Conservation (phyloP, 92 coral and sea anemone genomes). For the Zoanthus solanderi region DNA sequence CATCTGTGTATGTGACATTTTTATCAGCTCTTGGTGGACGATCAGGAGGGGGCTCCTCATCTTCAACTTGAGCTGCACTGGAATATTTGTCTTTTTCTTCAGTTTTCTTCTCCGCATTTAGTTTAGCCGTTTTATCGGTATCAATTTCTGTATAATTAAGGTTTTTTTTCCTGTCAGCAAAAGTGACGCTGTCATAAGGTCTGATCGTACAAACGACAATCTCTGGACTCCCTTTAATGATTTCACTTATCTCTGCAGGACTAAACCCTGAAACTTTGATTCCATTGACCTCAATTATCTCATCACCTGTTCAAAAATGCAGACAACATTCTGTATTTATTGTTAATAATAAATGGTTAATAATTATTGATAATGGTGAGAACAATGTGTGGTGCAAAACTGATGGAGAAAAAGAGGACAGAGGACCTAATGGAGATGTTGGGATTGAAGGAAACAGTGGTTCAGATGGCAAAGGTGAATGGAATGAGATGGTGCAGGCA, state of each 20-base stretch:
- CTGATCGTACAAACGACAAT: conserved; percentile 90
- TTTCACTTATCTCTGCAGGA: conserved; percentile 88
- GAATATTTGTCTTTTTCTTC: background rate
- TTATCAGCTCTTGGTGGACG: background rate
- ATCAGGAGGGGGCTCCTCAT: conserved; percentile 13
- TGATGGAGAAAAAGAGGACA: too few relatives aligned
- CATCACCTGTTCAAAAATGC: conserved; percentile 72
- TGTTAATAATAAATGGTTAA: background rate
- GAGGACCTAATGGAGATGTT: too few relatives aligned
- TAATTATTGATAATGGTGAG: background rate
- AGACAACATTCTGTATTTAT: background rate
- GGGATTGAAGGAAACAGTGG: too few relatives aligned
- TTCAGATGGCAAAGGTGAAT: too few relatives aligned
- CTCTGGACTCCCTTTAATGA: conserved; percentile 87
- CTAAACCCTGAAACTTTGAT: conserved; percentile 83
- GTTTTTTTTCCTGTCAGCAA: conserved; percentile 13
- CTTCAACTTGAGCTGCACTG: background rate
- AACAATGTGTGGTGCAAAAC: too few relatives aligned
- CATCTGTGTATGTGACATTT: background rate
- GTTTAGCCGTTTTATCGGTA: conserved; percentile 49
- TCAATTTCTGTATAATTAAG: conserved; percentile 57
- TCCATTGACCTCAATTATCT: conserved; percentile 95
- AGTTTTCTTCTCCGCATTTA: background rate
- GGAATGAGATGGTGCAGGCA: too few relatives aligned
- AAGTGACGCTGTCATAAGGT: conserved; percentile 59